Evolutionary conservation across 2,797 vertebrate species (phyloP), one percentile per base, ranked within the genome.

Genomic region (Crenuchus spilurus): DNA sequence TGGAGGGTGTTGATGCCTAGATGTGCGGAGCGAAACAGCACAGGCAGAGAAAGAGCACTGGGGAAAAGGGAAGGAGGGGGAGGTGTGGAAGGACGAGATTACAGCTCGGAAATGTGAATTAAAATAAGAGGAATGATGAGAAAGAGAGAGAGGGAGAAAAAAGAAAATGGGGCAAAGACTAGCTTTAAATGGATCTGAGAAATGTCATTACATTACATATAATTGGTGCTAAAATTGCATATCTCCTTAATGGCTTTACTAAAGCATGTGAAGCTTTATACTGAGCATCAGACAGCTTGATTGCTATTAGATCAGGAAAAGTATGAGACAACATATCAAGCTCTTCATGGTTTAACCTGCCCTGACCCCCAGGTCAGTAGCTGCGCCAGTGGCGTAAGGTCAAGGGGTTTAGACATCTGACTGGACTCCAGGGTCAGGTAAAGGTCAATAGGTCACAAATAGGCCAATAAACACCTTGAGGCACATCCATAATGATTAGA

Each of bases 381-480:
- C 70, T 62, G 9, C 46, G 75, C 44, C 24, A 20, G 31, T 52
- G 52, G 61, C 75, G 35, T 58, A 48, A 41, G 67, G 75, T 82
- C 78, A 80, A 74, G 72, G 58, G 64, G 60, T 33, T 75, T 64
- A 72, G 71, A 72, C 76, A 67, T 80, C 74, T 70, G 78, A 77
- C 74, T 79, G 55, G 78, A 84, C 71, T 80, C 22, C 75, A 7
- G 39, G 75, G 84, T 87, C 80, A 87, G 22, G 28, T 62, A 52
- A 70, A 72, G 77, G 84, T 76, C 86, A 76, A 89, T 65, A 89
- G 81, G 83, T 87, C 82, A 85, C 80, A 51, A 76, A 74, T 74
- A 49, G 78, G 75, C 61, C 75, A 84, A 76, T 84, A 88, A 87
- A 86, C 85, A 86, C 84, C 78, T 67, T 80, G 85, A 83, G 80